Percentiles rank a stretch among this genome's conserved stretches.
These are phyloP conservation scores for Prionace glauca DNA, from an alignment of 2,797 vertebrate species.

Conservation along the genomic window DNA sequence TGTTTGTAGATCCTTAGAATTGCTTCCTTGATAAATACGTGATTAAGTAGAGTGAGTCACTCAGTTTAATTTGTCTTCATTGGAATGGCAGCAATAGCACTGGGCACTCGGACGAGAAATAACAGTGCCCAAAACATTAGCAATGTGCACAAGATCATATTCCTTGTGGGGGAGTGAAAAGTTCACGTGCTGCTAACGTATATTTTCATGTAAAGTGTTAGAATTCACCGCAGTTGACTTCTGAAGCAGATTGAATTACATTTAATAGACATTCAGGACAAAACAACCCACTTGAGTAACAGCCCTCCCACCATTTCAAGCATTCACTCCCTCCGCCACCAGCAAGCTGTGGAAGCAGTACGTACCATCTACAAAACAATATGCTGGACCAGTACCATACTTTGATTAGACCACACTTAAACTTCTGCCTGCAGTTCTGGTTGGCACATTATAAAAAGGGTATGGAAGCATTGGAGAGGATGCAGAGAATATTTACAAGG, in stretches of 20 bases:
- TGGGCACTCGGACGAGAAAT: neutral
- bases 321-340: neutral
- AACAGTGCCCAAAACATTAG: neutral
- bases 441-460: neutral
- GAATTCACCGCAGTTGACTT: neutral
- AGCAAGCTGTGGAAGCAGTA: neutral
- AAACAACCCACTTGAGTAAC: neutral
- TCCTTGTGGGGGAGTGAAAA: neutral
- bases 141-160: neutral
- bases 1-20: neutral
- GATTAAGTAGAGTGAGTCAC: neutral
- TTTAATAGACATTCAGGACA: neutral
- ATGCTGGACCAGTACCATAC: neutral
- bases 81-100: neutral
- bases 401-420: neutral
- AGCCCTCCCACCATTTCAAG: too few relatives aligned
- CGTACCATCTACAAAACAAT: neutral
- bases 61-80: neutral
- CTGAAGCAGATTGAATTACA: neutral
- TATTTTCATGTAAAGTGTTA: neutral
- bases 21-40: neutral
- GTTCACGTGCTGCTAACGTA: neutral
- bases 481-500: neutral
- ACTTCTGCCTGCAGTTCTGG: neutral
- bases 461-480: neutral